phyloP scores from a whole-genome alignment of 2,888 invertebrate species.

The Petrolisthes cinctipes region DNA sequence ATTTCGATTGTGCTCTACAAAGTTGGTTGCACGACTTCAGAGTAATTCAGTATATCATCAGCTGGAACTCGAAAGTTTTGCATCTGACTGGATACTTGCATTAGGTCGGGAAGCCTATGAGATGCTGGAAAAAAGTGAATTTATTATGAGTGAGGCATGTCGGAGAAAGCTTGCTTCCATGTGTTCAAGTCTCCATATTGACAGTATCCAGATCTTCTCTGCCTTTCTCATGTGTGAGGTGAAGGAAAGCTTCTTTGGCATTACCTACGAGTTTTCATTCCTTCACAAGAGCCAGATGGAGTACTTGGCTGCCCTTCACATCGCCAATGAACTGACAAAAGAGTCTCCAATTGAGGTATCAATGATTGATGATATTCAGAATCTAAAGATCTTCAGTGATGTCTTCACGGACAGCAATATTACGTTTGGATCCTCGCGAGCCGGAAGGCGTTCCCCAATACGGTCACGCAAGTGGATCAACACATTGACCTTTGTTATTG shows the following conservation, averaged over 20 bases:
- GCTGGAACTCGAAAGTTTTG: constrained; percentile 28
- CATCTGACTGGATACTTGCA: constrained; percentile 27
- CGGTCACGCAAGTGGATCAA: constrained; percentile 29
- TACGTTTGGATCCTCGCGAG: background rate
- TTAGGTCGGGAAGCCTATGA: constrained; percentile 28
- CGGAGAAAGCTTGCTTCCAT: background rate
- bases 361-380: background rate
- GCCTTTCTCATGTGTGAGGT: constrained; percentile 49
- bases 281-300: constrained; percentile 58
- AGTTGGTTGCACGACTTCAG: constrained; percentile 37
- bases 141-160: constrained; percentile 9
- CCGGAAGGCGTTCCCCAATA: background rate
- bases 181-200: constrained; percentile 29
- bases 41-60: background rate
- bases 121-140: constrained; percentile 33
- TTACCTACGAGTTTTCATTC: constrained; percentile 28
- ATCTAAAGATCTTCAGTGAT: background rate
- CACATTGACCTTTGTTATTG: constrained; percentile 30
- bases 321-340: background rate
- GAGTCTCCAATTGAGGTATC: background rate
- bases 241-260: constrained; percentile 17
- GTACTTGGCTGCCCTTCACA: constrained; percentile 28
- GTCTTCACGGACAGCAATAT: background rate
- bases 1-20: constrained; percentile 35
- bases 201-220: constrained; percentile 37